Base-by-base conservation (phyloP, 2,888 invertebrate genomes). In the Matsumyia berberina region DNA sequence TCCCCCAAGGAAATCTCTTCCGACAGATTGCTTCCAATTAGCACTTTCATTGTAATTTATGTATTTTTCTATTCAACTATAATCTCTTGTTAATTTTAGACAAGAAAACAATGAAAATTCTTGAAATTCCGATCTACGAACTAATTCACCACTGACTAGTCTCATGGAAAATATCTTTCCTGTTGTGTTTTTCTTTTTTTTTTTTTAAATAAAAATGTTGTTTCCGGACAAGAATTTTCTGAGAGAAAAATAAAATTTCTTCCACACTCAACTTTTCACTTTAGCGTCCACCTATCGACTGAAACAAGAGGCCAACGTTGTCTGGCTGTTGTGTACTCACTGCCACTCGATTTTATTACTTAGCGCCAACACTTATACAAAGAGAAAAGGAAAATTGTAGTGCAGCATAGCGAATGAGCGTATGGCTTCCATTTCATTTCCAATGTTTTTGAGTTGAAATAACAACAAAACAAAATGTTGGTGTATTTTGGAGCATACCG, bases 241-340 rank as follows among this genome's bases (percentile, higher is more conserved):
- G 1, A 3, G 4, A 24, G 8, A 17, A 62, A 57, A 58, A 35
- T 44, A 31, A 33, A 55, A 44, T 17, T 69, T 42, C 12, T 7
- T 66, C 11, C 58, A 64, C 79, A 44, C 39, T 76, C 70, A 58
- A 80, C 85, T 85, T 80, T 74, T 69, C 80, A 70, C 67, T 44
- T 70, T 53, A 76, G 74, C 85, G 85, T 80, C 70, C 64, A 85
- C 80, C 80, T 70, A 74, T 66, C 74, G 69, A 85, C 85, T 85
- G 76, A 85, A 70, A 58, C 70, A 70, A 79, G 79, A 70, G 73
- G 67, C 80, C 46, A 74, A 67, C 72, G 39, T 42, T 67, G 78
- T 53, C 70, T 85, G 60, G 66, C 64, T 77, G 58, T 51, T 51
- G 67, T 60, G 42, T 58, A 67, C 35, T 67, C 67, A 55, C 60